Conservation (phyloP, 2,888 invertebrate genomes). For the Drosophila anomelani region DNA sequence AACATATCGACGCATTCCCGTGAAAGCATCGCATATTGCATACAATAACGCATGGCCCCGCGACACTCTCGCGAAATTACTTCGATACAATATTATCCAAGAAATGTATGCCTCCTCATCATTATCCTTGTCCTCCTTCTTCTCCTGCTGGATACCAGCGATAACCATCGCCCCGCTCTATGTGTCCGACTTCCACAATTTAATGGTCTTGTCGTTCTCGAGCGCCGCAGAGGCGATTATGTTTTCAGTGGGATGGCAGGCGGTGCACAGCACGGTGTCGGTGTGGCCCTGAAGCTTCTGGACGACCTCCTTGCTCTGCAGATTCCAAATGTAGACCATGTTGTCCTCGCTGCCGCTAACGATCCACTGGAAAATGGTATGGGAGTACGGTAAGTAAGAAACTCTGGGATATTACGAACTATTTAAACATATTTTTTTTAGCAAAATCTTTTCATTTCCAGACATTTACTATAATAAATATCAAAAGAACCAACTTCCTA, state of each 20-base stretch:
- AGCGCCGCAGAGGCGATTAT: slow-evolving; percentile 99
- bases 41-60: too few relatives aligned
- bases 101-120: slow-evolving; percentile 31
- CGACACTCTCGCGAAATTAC: not conserved
- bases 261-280: slow-evolving; percentile 97
- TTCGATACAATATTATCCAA: slow-evolving; percentile 26
- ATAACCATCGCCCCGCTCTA: slow-evolving; percentile 84
- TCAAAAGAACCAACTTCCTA: not conserved
- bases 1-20: slow-evolving; percentile 13
- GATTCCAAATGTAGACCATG: slow-evolving; percentile 99
- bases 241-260: slow-evolving; percentile 99
- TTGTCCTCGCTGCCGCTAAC: slow-evolving; percentile 99
- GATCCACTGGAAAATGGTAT: slow-evolving; percentile 92
- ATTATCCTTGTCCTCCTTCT: slow-evolving; percentile 5
- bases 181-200: slow-evolving; percentile 99
- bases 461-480: not conserved
- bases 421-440: too few relatives aligned
- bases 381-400: not conserved
- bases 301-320: slow-evolving; percentile 99
- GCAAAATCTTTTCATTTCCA: not conserved
- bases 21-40: not conserved
- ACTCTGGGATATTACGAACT: not conserved
- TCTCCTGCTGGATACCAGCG: slow-evolving; percentile 48
- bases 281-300: slow-evolving; percentile 98
- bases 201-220: slow-evolving; percentile 99